phyloP scores from a whole-genome alignment of 2,113 vertebrate genomes.

The Lasiurus borealis region DNA sequence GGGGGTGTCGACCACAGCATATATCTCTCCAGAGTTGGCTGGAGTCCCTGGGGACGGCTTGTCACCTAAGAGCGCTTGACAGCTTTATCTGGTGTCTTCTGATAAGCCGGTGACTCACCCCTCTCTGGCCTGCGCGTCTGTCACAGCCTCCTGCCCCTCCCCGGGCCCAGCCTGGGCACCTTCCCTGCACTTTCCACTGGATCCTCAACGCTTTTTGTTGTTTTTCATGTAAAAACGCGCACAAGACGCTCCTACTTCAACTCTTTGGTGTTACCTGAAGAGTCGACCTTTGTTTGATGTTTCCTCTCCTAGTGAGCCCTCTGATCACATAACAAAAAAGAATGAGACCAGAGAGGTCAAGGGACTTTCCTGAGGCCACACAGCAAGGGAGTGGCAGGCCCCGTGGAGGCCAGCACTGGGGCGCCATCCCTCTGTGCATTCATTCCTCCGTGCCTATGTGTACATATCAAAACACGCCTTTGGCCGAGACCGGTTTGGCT shows the following conservation, averaged over 20 bases:
- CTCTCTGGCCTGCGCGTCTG: neutral
- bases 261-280: neutral
- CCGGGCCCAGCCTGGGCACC: neutral
- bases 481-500: too few relatives aligned
- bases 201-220: neutral
- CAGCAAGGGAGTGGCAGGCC: neutral
- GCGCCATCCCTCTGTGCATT: neutral
- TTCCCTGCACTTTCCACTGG: neutral
- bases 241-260: neutral
- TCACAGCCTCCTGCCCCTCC: neutral
- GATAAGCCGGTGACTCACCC: conserved; percentile 45
- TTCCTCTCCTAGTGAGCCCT: neutral
- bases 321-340: neutral
- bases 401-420: neutral
- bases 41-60: neutral
- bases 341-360: neutral
- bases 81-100: conserved; percentile 47
- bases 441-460: neutral
- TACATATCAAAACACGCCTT: neutral
- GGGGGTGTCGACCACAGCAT: neutral
- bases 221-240: neutral
- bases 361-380: neutral
- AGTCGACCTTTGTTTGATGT: neutral
- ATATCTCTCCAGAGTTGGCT: neutral
- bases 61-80: neutral